Percentiles rank a stretch among this genome's conserved stretches.
Conservation (phyloP, 2,888 invertebrate genomes). For the Nowickia ferox region DNA sequence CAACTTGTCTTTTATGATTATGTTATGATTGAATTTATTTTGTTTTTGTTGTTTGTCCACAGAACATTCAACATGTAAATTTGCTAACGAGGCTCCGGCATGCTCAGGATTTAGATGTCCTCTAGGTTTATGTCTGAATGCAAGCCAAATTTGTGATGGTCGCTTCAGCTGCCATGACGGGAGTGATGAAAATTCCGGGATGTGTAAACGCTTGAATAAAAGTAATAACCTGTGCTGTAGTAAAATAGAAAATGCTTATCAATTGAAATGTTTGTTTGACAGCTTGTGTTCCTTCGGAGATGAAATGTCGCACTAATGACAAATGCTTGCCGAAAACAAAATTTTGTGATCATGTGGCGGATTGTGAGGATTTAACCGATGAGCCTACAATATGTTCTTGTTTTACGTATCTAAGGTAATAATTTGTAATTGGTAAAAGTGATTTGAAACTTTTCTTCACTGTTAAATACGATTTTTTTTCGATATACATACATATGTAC, state of each 20-base stretch:
- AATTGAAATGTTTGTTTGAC: slow-evolving; percentile 46
- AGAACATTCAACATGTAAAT: slow-evolving; percentile 79
- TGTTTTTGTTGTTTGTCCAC: neutral
- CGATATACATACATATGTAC: no score
- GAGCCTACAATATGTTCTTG: slow-evolving; percentile 88
- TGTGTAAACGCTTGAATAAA: slow-evolving; percentile 77
- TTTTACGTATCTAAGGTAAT: slow-evolving; percentile 86
- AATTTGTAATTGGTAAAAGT: slow-evolving; percentile 21
- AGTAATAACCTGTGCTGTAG: slow-evolving; percentile 69
- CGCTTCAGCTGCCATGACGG: slow-evolving; percentile 88
- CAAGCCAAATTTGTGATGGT: slow-evolving; percentile 87
- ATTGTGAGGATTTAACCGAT: slow-evolving; percentile 90
- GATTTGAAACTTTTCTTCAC: neutral
- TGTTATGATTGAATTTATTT: neutral
- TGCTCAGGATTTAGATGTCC: slow-evolving; percentile 87
- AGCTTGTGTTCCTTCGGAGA: slow-evolving; percentile 87
- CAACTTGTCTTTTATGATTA: neutral
- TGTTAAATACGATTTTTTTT: neutral
- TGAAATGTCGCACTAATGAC: slow-evolving; percentile 87
- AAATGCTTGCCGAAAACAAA: slow-evolving; percentile 88
- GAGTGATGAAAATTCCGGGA: slow-evolving; percentile 85
- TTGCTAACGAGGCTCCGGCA: slow-evolving; percentile 72
- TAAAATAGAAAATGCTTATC: neutral
- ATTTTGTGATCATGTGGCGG: slow-evolving; percentile 87
- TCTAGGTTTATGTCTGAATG: slow-evolving; percentile 87